Base-by-base conservation (phyloP, 2,113 vertebrate genomes). In the Azemiops feae region DNA sequence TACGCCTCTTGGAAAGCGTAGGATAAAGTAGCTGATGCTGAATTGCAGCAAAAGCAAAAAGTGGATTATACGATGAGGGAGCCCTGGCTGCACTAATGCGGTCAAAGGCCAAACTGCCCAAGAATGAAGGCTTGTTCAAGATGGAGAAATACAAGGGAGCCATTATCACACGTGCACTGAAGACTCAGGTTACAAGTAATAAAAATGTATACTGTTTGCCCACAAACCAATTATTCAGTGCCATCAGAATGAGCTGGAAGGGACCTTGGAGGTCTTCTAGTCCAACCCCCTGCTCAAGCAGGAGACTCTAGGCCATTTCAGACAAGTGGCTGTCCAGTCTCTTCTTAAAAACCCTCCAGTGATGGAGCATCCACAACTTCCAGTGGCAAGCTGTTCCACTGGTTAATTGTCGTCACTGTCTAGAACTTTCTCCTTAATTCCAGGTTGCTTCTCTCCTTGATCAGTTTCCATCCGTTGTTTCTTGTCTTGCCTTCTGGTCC, bases 1-100 rank as follows among this genome's bases (percentile, higher is more conserved):
- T 96, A 91, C 93, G 57, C 57, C 92, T 93, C 92, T 58, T 52
- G 54, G 90, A 93, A 91, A 97, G 97, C 94, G 96, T 93, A 94
- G 94, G 85, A 95, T 88, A 93, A 95, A 52, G 74, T 95, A 43
- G 92, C 53, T 69, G 50, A 57, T 89, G 47, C 93, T 91, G 53
- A 45, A 91, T 93, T 93, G 88, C 94, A 47, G 58, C 89, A 16
- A 94, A 64, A 74, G 85, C 18, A 52, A 91, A 95, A 30, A 25
- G 92, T 87, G 53, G 94, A 95, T 91, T 60, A 94, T 47, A 50
- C 87, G n/a, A 89, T 88, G 14, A 89, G 92, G 94, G 69, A 64
- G 34, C 16, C 18, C 94, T 74, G 22, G 22, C 54, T 23, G 5
- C 55, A 23, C 5, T 20, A 23, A 57, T 57, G 20, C 1, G 30